Conservation (phyloP, 2,888 invertebrate species). For the Chrysomela aeneicollis region DNA sequence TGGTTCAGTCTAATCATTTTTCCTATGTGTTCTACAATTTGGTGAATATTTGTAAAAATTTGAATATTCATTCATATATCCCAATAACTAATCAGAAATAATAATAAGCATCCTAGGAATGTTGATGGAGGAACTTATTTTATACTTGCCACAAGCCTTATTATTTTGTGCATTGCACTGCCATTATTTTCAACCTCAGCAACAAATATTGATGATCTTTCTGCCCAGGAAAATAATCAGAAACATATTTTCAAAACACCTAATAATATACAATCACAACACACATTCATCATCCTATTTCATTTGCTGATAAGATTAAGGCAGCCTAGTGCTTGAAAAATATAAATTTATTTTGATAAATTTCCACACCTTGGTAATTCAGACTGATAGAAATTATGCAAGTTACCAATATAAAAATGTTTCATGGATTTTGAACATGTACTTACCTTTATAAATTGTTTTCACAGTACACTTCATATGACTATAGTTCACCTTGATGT, state of each 20-base stretch:
- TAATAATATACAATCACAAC: background rate
- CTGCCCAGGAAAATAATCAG: background rate
- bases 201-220: background rate
- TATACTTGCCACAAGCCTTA: background rate
- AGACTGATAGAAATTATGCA: background rate
- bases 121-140: too few species aligned
- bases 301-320: conserved; percentile 14
- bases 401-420: background rate
- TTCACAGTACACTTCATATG: background rate
- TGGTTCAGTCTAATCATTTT: too few species aligned
- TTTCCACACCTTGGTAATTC: background rate
- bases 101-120: too few species aligned
- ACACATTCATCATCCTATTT: background rate
- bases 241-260: background rate
- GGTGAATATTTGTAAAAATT: too few species aligned
- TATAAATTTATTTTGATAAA: background rate
- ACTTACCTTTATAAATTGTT: background rate
- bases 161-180: background rate
- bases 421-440: background rate
- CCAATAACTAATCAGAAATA: too few species aligned
- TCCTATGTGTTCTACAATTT: too few species aligned
- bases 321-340: background rate
- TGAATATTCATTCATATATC: too few species aligned
- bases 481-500: background rate
- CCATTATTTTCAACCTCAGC: background rate